Percentiles rank a stretch among this genome's conserved stretches.
These are phyloP conservation scores for Corvus hawaiiensis DNA, from an alignment of 2,113 vertebrate genomes.

Conservation along the genomic window DNA sequence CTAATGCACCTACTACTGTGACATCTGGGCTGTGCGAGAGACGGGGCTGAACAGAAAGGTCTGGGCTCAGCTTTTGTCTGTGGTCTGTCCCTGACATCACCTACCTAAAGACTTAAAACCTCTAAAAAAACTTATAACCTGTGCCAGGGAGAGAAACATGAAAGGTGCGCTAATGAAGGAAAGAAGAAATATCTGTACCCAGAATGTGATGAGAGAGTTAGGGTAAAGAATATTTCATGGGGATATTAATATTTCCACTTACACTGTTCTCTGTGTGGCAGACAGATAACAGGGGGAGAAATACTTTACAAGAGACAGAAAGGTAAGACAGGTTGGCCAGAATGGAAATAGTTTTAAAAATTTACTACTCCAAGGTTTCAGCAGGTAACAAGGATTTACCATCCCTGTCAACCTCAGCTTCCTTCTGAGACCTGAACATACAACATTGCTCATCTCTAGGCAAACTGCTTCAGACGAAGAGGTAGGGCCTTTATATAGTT, in stretches of 20 bases:
- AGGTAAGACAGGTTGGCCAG: slow-evolving; percentile 18
- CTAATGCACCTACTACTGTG: not conserved
- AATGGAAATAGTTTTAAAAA: slow-evolving; percentile 37
- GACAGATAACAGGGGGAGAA: not conserved
- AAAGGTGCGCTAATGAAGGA: not conserved
- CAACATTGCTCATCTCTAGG: not conserved
- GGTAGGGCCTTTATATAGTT: not conserved
- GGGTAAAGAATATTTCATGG: not conserved
- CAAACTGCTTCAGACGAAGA: slow-evolving; percentile 41
- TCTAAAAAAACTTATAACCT: not conserved
- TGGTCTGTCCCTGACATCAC: not conserved
- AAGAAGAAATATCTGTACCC: not conserved
- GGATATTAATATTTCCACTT: slow-evolving; percentile 19
- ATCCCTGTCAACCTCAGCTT: slow-evolving; percentile 16
- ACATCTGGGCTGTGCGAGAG: not conserved
- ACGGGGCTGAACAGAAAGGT: not conserved
- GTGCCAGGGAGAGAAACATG: not conserved
- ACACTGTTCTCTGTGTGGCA: not conserved
- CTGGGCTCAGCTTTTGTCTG: not conserved
- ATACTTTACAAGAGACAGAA: not conserved
- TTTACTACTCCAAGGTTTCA: slow-evolving; percentile 29
- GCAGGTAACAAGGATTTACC: slow-evolving; percentile 22
- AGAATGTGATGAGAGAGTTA: not conserved
- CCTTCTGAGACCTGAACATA: slow-evolving; percentile 15
- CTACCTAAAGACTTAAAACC: not conserved